Base-by-base conservation (phyloP, 2,797 vertebrate species). In the Anguilla anguilla region DNA sequence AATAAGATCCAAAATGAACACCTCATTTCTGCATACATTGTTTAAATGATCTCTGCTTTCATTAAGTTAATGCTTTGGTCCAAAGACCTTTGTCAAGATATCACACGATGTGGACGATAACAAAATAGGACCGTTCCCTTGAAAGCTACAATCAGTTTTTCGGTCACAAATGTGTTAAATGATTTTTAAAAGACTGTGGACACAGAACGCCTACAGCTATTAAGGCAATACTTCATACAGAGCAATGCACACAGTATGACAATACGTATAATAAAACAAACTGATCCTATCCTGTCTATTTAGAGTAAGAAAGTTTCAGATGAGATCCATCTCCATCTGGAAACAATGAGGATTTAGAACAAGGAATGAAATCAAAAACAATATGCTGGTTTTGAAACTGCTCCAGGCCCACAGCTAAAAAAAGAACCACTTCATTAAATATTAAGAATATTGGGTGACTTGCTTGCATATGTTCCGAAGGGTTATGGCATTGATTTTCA, bases 171-270 rank as follows among this genome's bases (percentile, higher is more conserved):
- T 35, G n/a, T n/a, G 15, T 28, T 74, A 67, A n/a, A 86, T 51
- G 46, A 51, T 53, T 72, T 72, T 28, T 74, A 19, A 39, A 86
- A 22, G 67, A 74, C 13, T 72, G 3, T 17, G 25, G 43, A 31
- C 64, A 72, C 22, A 51, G 28, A 85, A 67, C 64, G 49, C 22
- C 43, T 67, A 69, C n/a, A 86, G 51, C 49, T 77, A 55, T 74
- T 77, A 86, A 86, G 85, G 64, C 64, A 86, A 69, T 51, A 86
- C 43, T 64, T 61, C 31, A 35, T 43, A 61, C 15, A n/a, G 25
- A 28, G 64, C 28, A 61, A 61, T 25, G 25, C 64, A 69, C n/a
- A 69, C 22, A 69, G 59, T 69, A 69, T 69, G 67, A 72, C 10
- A 35, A 22, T 19, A 67, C 19, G 13, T 31, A 49, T 5, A 49